Evolutionary conservation across 1,140 invertebrate species (phyloP).

Genomic region (Danaus plexippus): DNA sequence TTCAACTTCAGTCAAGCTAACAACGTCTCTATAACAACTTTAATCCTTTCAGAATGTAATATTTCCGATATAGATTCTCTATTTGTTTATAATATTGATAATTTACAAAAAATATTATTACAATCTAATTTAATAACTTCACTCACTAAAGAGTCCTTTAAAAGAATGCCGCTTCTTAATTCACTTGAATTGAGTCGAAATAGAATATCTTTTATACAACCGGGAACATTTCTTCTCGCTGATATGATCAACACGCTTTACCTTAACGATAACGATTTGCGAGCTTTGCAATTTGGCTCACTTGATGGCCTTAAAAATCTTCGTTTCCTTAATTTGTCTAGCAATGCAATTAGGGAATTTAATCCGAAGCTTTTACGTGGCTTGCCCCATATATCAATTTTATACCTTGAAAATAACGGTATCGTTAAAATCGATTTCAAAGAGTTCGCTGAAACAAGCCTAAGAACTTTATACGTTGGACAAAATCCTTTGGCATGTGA

Average conservation of each 20-base stretch:
- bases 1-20: conserved; percentile 4
- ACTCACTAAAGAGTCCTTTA: conserved; percentile 12
- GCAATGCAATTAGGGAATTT: conserved; percentile 20
- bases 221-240: conserved; percentile 28
- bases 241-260: conserved; percentile 24
- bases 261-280: conserved; percentile 29
- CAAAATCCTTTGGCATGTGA: conserved; percentile 31
- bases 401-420: conserved; percentile 14
- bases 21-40: conserved; percentile 10
- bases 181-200: conserved; percentile 26
- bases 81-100: conserved; percentile 8
- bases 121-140: conserved; percentile 15
- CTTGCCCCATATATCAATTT: not conserved
- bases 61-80: conserved; percentile 11
- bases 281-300: conserved; percentile 27
- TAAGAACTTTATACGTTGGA: conserved; percentile 23
- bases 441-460: not conserved
- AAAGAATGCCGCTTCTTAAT: conserved; percentile 16
- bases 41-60: conserved; percentile 9
- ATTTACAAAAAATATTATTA: conserved; percentile 16
- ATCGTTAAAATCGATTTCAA: conserved; percentile 3
- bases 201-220: conserved; percentile 29
- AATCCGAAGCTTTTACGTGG: conserved; percentile 12
- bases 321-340: conserved; percentile 26
- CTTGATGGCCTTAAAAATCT: conserved; percentile 27